Conservation (phyloP, 2,797 vertebrate genomes). For the Choloepus didactylus region DNA sequence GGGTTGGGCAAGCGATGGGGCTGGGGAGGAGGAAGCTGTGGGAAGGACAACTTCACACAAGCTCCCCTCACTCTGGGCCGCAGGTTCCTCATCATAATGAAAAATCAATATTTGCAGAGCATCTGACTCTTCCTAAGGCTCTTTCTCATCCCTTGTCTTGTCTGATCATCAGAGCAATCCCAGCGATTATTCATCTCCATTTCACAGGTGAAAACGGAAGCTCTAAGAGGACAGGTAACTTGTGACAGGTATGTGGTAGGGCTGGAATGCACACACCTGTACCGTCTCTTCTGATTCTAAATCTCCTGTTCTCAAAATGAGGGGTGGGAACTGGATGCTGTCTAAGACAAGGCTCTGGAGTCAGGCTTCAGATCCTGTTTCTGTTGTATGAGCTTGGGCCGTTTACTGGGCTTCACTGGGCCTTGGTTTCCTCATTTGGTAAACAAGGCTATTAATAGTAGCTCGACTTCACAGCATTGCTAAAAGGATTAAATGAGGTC, state of each 20-base stretch:
- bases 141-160: background rate
- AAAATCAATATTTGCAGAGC: too few relatives aligned
- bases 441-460: background rate
- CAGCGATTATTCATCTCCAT: background rate
- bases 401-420: background rate
- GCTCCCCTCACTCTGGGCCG: background rate
- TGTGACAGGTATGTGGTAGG: rapidly evolving
- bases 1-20: too few relatives aligned
- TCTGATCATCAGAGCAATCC: background rate
- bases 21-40: background rate
- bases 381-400: too few relatives aligned
- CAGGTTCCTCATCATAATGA: background rate
- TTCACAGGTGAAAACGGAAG: background rate
- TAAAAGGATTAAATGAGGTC: background rate
- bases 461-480: rapidly evolving
- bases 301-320: background rate
- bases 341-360: background rate
- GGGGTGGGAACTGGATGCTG: rapidly evolving
- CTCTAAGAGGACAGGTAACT: background rate
- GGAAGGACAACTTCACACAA: background rate
- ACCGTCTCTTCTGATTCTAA: background rate
- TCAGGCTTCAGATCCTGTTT: background rate
- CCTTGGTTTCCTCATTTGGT: background rate
- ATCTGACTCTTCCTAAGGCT: rapidly evolving
- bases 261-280: background rate